These are phyloP conservation scores for Todiramphus chloris DNA, from an alignment of 2,113 vertebrate species.

Conservation along the genomic window DNA sequence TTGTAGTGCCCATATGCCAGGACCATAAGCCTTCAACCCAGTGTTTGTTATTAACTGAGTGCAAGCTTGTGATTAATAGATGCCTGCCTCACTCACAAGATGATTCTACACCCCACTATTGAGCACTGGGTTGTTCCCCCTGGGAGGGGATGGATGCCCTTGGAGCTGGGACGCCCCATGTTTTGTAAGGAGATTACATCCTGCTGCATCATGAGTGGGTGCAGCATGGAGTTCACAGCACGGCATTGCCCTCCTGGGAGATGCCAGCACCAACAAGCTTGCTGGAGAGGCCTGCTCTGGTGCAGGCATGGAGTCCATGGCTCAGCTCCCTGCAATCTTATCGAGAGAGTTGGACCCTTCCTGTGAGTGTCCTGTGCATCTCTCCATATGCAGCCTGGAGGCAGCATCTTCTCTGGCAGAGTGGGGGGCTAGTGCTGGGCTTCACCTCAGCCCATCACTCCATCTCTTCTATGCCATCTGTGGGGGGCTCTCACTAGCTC, in stretches of 20 bases:
- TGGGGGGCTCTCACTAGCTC: background rate
- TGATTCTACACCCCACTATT: background rate
- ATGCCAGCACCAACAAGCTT: background rate
- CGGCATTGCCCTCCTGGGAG: background rate
- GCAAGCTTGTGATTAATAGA: fast-evolving
- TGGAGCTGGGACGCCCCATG: background rate
- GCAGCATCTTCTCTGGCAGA: background rate
- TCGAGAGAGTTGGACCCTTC: background rate
- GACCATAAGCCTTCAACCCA: background rate
- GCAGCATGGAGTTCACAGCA: fast-evolving
- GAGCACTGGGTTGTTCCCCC: fast-evolving
- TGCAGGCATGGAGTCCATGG: fast-evolving
- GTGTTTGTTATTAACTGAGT: background rate
- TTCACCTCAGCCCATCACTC: background rate
- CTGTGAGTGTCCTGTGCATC: background rate
- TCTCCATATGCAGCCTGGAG: background rate
- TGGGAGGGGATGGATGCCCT: fast-evolving
- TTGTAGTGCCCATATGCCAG: background rate
- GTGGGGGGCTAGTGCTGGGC: too few relatives aligned
- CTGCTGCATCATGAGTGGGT: background rate
- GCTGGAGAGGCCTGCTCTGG: background rate
- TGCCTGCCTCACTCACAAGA: fast-evolving
- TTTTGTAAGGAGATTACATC: background rate
- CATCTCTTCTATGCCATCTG: background rate
- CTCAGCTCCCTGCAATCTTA: background rate